These are phyloP conservation scores for Nudaria mundana DNA, from an alignment of 2,888 invertebrate genomes.

Conservation along the genomic window DNA sequence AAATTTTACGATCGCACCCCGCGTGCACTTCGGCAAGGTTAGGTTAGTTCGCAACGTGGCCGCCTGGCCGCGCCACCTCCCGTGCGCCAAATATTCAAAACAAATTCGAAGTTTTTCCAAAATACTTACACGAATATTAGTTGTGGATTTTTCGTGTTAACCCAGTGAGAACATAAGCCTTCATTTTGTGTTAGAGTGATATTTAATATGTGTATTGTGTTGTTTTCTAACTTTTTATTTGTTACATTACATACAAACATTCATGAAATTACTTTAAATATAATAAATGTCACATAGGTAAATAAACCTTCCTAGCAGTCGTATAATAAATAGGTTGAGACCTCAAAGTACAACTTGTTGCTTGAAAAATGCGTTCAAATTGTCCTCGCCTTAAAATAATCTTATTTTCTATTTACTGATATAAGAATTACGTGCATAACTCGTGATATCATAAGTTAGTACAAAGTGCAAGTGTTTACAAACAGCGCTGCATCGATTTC, in stretches of 20 bases:
- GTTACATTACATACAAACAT: background rate
- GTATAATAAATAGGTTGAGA: background rate
- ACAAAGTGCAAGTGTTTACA: constrained; percentile 71
- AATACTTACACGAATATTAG: constrained; percentile 1
- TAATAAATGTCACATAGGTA: background rate
- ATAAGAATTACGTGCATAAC: constrained; percentile 1
- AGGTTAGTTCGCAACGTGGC: constrained; percentile 78
- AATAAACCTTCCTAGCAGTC: no score
- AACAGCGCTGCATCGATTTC: constrained; percentile 79
- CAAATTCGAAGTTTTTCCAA: constrained; percentile 20
- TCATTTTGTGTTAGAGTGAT: background rate
- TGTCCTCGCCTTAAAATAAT: no score
- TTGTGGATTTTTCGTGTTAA: background rate
- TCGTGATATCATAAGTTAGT: constrained; percentile 4
- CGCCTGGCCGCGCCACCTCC: constrained; percentile 67
- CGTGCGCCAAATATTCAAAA: constrained; percentile 46
- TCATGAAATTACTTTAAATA: background rate
- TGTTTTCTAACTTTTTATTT: background rate
- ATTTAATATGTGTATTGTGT: background rate
- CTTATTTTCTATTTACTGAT: no score
- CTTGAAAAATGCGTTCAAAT: no score
- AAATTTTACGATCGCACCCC: constrained; percentile 54
- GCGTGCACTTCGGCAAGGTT: constrained; percentile 66
- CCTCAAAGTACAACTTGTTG: constrained; percentile 41
- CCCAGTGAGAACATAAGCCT: constrained; percentile 11